phyloP scores from a whole-genome alignment of 2,113 vertebrate species.

The Catharus minimus region DNA sequence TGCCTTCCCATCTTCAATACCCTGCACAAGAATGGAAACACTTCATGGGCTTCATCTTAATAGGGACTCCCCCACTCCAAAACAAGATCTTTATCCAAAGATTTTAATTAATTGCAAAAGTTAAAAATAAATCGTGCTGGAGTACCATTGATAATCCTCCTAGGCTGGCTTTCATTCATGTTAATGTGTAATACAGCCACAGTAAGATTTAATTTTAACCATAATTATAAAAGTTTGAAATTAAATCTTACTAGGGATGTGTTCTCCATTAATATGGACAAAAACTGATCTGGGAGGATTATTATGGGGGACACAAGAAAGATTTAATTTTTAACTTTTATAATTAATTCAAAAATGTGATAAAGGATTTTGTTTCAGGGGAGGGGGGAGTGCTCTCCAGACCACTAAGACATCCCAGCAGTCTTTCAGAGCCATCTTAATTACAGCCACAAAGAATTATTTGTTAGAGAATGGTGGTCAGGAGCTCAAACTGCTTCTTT shows the following conservation, averaged over 20 bases:
- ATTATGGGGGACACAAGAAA: conserved; percentile 78
- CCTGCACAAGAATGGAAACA: conserved; percentile 7
- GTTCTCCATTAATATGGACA: conserved; percentile 79
- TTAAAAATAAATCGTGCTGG: conserved; percentile 75
- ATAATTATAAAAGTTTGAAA: conserved; percentile 84
- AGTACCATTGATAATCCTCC: conserved; percentile 76
- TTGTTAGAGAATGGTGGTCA: conserved; percentile 50
- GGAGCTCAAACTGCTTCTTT: conserved; percentile 29
- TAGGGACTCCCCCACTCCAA: conserved; percentile 56
- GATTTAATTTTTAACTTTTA: conserved; percentile 82
- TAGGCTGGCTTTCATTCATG: conserved; percentile 75
- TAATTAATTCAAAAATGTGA: conserved; percentile 81
- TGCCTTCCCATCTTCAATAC: neutral
- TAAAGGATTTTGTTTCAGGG: conserved; percentile 79
- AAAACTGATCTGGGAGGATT: conserved; percentile 80
- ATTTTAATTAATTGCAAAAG: conserved; percentile 81
- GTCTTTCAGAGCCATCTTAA: conserved; percentile 47
- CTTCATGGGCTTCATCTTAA: conserved; percentile 48
- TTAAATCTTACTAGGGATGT: conserved; percentile 80
- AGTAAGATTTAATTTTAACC: conserved; percentile 84
- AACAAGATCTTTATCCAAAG: conserved; percentile 74
- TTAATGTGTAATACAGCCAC: conserved; percentile 77
- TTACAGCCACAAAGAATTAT: conserved; percentile 60
- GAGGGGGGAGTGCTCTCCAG: conserved; percentile 39
- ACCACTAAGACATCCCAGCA: conserved; percentile 60